Percentiles rank a stretch among this genome's conserved stretches.
These are phyloP conservation scores for Eupithecia vulgata DNA, from an alignment of 2,888 invertebrate genomes.

Conservation along the genomic window DNA sequence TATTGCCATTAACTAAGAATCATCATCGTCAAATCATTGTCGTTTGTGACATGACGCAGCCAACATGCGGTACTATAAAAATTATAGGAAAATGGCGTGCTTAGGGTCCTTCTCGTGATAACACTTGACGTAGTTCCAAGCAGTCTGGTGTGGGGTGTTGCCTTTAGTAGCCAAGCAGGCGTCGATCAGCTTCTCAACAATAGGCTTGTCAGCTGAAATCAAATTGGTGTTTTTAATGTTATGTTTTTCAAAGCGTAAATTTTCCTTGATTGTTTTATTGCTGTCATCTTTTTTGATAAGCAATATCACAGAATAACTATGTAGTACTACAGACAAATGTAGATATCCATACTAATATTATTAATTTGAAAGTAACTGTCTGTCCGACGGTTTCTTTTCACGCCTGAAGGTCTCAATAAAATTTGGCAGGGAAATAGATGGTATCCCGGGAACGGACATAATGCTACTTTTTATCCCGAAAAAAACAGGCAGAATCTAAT, in stretches of 20 bases:
- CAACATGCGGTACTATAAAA: neutral
- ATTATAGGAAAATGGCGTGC: conserved; percentile 75
- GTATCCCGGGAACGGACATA: no score
- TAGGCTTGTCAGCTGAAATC: conserved; percentile 71
- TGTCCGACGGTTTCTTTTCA: no score
- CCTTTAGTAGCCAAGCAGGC: conserved; percentile 77
- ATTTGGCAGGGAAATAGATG: no score
- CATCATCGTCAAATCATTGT: no score
- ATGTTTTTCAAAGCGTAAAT: neutral
- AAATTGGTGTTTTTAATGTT: neutral
- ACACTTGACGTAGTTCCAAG: conserved; percentile 82
- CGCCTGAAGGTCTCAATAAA: no score
- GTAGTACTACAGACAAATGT: no score
- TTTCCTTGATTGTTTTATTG: no score
- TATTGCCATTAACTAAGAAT: no score
- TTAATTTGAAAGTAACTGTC: no score
- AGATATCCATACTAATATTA: no score
- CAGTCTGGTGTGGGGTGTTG: conserved; percentile 76
- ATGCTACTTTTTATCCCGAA: no score
- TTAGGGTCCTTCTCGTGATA: conserved; percentile 83
- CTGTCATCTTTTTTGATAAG: neutral
- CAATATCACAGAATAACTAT: neutral
- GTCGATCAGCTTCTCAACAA: conserved; percentile 77
- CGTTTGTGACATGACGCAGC: neutral
- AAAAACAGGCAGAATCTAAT: no score